These are phyloP conservation scores for Coreoperca whiteheadi DNA, from an alignment of 2,113 vertebrate genomes.

Conservation along the genomic window DNA sequence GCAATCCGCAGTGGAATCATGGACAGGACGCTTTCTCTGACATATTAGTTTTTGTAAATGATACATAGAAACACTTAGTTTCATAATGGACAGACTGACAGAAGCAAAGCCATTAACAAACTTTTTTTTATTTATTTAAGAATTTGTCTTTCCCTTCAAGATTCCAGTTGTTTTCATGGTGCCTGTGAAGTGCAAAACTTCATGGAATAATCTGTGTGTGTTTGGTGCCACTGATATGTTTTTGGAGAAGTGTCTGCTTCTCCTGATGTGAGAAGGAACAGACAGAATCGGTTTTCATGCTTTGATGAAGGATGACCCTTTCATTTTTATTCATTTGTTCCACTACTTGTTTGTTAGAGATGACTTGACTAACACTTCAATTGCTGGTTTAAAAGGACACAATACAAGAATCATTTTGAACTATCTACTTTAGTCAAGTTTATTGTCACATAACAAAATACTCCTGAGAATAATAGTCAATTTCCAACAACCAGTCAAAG, in stretches of 20 bases:
- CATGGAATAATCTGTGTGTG: constrained; percentile 10
- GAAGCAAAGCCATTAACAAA: constrained; percentile 1
- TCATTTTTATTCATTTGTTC: constrained; percentile 68
- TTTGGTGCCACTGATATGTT: constrained; percentile 18
- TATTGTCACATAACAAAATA: constrained; percentile 48
- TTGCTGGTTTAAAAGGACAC: constrained; percentile 44
- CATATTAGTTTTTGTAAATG: neutral
- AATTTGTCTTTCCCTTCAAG: constrained; percentile 5
- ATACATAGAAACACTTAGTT: neutral
- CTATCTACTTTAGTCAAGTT: constrained; percentile 29
- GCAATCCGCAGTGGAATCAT: neutral
- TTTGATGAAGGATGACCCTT: constrained; percentile 70
- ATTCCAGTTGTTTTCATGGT: constrained; percentile 15
- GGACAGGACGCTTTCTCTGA: neutral
- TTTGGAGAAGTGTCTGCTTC: constrained; percentile 7
- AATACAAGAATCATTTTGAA: constrained; percentile 26
- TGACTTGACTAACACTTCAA: constrained; percentile 60
- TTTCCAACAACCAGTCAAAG: constrained; percentile 33
- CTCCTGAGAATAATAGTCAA: constrained; percentile 13
- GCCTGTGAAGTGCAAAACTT: constrained; percentile 44
- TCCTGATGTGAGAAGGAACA: constrained; percentile 44
- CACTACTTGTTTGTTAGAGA: constrained; percentile 53
- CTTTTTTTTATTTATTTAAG: neutral
- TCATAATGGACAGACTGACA: neutral
- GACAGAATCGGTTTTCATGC: constrained; percentile 47